A percentile compares a stretch with the other conserved stretches of the same genome.
Evolutionary conservation across 2,888 invertebrate species (phyloP).

Genomic region (Xestia ashworthii): DNA sequence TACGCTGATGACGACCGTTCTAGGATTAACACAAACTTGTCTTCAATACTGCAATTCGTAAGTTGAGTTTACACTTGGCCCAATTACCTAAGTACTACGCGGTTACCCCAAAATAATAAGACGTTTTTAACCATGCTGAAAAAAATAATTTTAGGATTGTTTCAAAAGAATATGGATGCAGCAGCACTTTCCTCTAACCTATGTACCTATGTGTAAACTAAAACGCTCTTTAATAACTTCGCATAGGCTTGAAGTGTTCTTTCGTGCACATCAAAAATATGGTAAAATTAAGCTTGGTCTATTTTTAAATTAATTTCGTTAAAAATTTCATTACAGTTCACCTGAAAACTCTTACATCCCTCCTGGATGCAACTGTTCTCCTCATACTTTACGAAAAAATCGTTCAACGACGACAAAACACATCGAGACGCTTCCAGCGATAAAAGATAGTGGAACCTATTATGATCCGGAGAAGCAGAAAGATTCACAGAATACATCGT

Average conservation of each 20-base stretch:
- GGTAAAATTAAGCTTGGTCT: neutral
- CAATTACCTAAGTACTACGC: neutral
- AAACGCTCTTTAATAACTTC: neutral
- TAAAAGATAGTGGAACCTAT: slow-evolving; percentile 32
- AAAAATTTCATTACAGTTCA: slow-evolving; percentile 50
- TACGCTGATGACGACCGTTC: slow-evolving; percentile 24
- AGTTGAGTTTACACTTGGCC: slow-evolving; percentile 32
- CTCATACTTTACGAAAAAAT: neutral
- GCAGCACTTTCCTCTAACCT: neutral
- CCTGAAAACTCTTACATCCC: slow-evolving; percentile 20
- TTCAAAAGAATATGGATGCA: neutral
- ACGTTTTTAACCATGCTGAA: neutral
- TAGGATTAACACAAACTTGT: slow-evolving; percentile 46
- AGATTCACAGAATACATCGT: neutral
- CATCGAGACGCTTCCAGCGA: neutral
- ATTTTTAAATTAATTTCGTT: neutral
- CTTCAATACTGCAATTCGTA: slow-evolving; percentile 55
- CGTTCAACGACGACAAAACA: slow-evolving; percentile 12
- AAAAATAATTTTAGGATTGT: neutral
- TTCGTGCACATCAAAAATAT: neutral
- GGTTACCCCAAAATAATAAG: neutral
- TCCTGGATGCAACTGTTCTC: slow-evolving; percentile 50
- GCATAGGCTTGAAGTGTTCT: neutral
- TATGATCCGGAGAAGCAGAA: slow-evolving; percentile 20
- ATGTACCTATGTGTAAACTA: no score